phyloP scores from a whole-genome alignment of 2,113 vertebrate genomes.

The Tragelaphus strepsiceros region DNA sequence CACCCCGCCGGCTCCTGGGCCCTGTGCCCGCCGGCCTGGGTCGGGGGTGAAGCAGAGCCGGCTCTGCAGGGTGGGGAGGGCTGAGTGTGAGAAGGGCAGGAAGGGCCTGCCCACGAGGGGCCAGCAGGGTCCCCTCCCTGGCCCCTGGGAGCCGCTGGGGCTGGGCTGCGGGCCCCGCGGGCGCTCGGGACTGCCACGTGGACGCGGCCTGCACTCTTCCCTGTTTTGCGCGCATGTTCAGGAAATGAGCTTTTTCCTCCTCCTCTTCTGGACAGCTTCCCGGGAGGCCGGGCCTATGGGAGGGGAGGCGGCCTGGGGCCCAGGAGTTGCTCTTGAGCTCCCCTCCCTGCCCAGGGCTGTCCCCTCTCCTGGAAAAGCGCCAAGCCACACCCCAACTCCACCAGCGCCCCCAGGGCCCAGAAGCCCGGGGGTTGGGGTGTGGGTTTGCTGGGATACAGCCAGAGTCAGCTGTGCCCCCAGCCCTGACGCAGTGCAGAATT shows the following conservation, averaged over 20 bases:
- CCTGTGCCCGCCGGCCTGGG: fast-evolving
- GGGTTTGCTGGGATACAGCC: neutral
- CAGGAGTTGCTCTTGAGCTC: neutral
- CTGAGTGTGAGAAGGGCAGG: too few species aligned
- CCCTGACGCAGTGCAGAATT: neutral
- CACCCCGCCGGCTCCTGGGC: fast-evolving
- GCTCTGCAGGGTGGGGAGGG: fast-evolving
- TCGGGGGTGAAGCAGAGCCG: neutral
- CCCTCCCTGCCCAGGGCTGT: neutral
- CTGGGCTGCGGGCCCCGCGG: fast-evolving
- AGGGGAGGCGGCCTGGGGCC: neutral
- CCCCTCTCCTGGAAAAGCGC: neutral
- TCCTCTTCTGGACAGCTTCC: constrained; percentile 8
- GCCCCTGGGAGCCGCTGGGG: neutral
- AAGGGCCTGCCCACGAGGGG: fast-evolving
- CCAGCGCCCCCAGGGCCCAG: fast-evolving
- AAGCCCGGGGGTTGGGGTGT: fast-evolving
- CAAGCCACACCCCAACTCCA: fast-evolving
- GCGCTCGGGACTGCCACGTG: neutral
- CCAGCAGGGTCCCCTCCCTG: neutral
- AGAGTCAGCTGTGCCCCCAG: neutral
- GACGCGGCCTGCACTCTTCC: neutral
- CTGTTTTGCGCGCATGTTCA: neutral
- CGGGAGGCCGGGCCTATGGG: neutral
- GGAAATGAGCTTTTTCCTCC: constrained; percentile 20